These are phyloP conservation scores for Zosterops pallidus DNA, from an alignment of 2,113 vertebrate genomes.

Conservation along the genomic window DNA sequence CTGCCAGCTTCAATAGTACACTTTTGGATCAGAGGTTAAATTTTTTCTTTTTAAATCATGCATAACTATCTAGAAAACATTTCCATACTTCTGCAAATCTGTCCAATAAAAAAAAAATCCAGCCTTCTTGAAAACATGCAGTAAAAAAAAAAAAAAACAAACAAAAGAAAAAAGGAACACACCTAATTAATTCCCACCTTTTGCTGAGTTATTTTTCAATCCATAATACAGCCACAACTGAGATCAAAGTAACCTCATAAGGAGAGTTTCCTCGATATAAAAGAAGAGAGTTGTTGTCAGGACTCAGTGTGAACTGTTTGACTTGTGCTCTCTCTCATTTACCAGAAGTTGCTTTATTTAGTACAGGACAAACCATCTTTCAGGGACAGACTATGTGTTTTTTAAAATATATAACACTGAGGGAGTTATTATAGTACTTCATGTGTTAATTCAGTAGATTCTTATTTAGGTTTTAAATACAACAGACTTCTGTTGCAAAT, in stretches of 20 bases:
- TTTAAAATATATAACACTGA: not conserved
- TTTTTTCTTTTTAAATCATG: not conserved
- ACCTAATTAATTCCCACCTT: conserved; percentile 46
- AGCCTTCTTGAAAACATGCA: conserved; percentile 21
- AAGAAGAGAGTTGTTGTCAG: conserved; percentile 35
- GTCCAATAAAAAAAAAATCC: not conserved
- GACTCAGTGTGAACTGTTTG: not conserved
- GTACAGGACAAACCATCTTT: not conserved
- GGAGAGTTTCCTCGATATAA: conserved; percentile 34
- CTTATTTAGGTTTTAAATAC: not conserved
- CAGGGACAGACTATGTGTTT: not conserved
- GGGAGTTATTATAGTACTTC: not conserved
- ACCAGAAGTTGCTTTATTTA: not conserved
- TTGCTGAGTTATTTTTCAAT: conserved; percentile 49
- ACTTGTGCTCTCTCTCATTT: conserved; percentile 1
- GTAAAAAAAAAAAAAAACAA: not conserved
- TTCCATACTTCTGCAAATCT: not conserved
- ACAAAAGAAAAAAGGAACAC: not conserved
- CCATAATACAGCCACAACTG: conserved; percentile 22
- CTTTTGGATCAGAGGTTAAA: not conserved
- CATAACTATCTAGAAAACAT: not conserved
- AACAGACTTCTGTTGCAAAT: not conserved
- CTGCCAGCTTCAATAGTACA: not conserved
- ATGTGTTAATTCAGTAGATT: not conserved
- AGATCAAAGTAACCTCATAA: conserved; percentile 49